A percentile compares a stretch with the other conserved stretches of the same genome.
Evolutionary conservation across 1,140 invertebrate species (phyloP).

Genomic region (Drosophila bocki): DNA sequence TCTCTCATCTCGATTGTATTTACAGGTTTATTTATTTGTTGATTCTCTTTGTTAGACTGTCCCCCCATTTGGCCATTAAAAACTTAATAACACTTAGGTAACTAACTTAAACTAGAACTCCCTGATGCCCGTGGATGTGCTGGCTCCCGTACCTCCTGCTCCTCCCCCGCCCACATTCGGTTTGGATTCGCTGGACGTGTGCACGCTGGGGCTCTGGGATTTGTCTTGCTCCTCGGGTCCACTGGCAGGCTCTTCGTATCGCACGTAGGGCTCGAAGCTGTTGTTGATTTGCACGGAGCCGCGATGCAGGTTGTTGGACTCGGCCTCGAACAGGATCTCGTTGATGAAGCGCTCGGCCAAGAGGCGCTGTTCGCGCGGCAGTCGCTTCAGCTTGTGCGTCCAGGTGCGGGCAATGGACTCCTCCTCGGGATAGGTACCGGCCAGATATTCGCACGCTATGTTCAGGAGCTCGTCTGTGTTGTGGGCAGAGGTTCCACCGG

Average conservation of each 20-base stretch:
- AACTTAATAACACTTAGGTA: conserved; percentile 52
- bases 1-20: conserved; percentile 1
- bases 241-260: conserved; percentile 63
- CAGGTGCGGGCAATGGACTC: conserved; percentile 79
- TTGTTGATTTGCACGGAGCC: conserved; percentile 82
- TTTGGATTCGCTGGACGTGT: conserved; percentile 70
- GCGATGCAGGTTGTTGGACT: conserved; percentile 76
- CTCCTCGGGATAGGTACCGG: conserved; percentile 77
- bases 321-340: conserved; percentile 81
- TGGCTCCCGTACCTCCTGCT: conserved; percentile 4
- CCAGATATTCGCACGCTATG: conserved; percentile 79
- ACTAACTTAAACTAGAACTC: conserved; percentile 35
- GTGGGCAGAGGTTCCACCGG: conserved; percentile 23
- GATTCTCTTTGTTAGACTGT: conserved; percentile 16
- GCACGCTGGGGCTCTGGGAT: conserved; percentile 78
- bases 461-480: conserved; percentile 75
- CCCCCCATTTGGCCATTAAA: conserved; percentile 34
- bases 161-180: conserved; percentile 22
- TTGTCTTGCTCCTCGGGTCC: conserved; percentile 72
- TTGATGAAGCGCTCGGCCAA: conserved; percentile 82
- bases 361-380: conserved; percentile 71
- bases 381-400: conserved; percentile 75
- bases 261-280: conserved; percentile 76
- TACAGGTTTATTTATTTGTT: conserved; percentile 42
- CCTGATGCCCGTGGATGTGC: conserved; percentile 19